Conservation (phyloP, 2,113 vertebrate species). For the Mesocricetus auratus region DNA sequence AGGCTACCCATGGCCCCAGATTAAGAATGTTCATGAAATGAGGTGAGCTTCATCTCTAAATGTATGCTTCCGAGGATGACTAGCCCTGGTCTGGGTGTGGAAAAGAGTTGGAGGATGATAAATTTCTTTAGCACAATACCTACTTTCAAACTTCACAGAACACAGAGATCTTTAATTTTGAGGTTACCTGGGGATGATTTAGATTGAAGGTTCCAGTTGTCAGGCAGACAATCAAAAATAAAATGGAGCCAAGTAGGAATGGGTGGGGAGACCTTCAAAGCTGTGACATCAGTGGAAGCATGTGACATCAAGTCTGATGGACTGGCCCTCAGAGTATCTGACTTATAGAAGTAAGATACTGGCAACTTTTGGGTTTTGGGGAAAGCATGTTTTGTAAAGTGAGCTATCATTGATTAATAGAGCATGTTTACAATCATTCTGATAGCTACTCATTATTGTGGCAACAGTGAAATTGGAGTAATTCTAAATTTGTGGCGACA, state of each 20-base stretch:
- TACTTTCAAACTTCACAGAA: neutral
- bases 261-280: neutral
- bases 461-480: neutral
- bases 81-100: neutral
- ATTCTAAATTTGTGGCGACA: neutral
- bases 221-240: neutral
- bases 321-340: neutral
- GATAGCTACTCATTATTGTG: neutral
- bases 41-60: neutral
- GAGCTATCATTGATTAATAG: neutral
- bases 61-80: neutral
- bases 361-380: neutral
- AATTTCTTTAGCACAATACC: neutral
- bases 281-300: neutral
- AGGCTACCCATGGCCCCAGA: neutral
- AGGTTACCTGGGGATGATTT: neutral
- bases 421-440: neutral
- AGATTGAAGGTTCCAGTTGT: slow-evolving; percentile 5
- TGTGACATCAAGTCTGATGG: neutral
- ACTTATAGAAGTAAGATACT: neutral
- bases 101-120: neutral
- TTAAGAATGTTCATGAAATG: neutral
- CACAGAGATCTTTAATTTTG: neutral
- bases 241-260: neutral
- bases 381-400: neutral